Conservation (phyloP, 2,797 vertebrate genomes). For the Threskiornis aethiopicus region DNA sequence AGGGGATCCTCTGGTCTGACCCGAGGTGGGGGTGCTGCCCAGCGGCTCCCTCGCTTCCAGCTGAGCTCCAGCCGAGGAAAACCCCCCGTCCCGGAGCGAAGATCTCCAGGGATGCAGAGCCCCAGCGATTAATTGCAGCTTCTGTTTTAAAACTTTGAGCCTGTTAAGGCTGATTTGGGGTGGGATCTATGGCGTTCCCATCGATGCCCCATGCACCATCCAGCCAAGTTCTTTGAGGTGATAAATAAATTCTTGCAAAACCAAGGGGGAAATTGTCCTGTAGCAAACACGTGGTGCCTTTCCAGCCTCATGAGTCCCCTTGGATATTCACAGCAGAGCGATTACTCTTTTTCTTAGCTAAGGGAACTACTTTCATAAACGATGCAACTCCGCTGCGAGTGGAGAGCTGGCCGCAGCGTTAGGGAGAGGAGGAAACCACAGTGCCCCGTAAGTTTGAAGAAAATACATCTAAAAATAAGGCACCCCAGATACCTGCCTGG, state of each 20-base stretch:
- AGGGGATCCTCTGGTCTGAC: not conserved
- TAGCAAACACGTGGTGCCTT: not conserved
- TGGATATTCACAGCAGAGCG: rapidly evolving
- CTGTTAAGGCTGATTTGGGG: not conserved
- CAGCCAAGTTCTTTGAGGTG: not conserved
- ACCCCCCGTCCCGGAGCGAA: rapidly evolving
- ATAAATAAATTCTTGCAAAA: not conserved
- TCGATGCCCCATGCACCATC: rapidly evolving
- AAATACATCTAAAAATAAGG: not conserved
- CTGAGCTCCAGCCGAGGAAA: not conserved
- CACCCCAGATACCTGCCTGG: not conserved
- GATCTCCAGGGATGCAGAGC: not conserved
- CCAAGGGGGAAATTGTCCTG: not conserved
- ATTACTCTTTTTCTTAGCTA: not conserved
- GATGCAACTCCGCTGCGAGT: rapidly evolving
- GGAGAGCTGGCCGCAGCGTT: rapidly evolving
- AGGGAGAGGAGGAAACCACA: not conserved
- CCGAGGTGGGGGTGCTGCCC: not conserved
- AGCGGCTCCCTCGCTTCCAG: not conserved
- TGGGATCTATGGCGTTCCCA: not conserved
- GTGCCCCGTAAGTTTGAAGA: rapidly evolving
- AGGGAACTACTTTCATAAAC: not conserved
- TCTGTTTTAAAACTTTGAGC: not conserved
- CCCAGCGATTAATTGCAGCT: not conserved
- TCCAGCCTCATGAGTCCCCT: not conserved